phyloP scores from a whole-genome alignment of 2,888 invertebrate genomes.

The Agrotis ipsilon region DNA sequence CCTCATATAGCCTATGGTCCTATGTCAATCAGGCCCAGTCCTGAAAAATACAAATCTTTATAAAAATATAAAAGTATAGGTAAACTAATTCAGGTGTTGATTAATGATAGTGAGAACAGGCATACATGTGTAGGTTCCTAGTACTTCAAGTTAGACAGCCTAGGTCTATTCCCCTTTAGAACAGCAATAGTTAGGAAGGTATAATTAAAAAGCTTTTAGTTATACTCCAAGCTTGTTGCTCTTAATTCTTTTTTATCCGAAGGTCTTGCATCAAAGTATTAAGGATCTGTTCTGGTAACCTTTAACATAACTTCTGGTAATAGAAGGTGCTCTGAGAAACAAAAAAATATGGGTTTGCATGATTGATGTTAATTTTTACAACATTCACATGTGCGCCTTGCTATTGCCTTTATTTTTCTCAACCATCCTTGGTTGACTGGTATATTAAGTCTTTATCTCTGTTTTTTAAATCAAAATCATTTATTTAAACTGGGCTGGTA shows the following conservation, averaged over 20 bases:
- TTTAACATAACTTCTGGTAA: constrained; percentile 43
- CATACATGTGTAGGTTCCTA: background rate
- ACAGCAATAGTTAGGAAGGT: constrained; percentile 21
- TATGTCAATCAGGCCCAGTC: too few species aligned
- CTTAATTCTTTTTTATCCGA: constrained; percentile 50
- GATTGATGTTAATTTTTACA: constrained; percentile 41
- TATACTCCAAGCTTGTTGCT: constrained; percentile 29
- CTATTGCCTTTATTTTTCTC: background rate
- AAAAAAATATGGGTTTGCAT: constrained; percentile 45
- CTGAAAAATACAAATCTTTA: too few species aligned
- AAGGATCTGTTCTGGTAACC: constrained; percentile 50
- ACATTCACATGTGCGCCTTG: constrained; percentile 42
- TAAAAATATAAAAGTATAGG: too few species aligned
- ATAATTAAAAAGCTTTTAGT: constrained; percentile 33
- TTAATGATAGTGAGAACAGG: background rate
- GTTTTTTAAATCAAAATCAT: background rate
- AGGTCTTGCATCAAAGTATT: constrained; percentile 53
- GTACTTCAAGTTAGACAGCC: background rate
- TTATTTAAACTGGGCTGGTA: too few species aligned
- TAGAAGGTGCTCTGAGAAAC: constrained; percentile 34
- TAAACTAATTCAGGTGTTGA: too few species aligned
- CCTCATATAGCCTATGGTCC: too few species aligned
- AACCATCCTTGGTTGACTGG: background rate
- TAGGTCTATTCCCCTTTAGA: background rate
- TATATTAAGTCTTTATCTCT: background rate